Conservation (phyloP, 2,113 vertebrate species). For the Dascyllus trimaculatus region DNA sequence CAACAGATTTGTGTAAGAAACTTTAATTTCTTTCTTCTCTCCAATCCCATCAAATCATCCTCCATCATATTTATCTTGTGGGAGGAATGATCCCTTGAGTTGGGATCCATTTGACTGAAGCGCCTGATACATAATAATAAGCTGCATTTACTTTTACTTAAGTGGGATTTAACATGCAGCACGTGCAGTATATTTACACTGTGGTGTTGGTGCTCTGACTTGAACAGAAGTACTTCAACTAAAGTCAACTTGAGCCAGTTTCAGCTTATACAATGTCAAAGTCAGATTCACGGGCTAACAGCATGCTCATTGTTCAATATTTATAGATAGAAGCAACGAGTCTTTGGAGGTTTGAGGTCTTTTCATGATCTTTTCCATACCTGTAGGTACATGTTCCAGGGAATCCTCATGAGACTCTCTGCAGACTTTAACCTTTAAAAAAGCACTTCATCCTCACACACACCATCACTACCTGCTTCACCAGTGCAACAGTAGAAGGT, state of each 20-base stretch:
- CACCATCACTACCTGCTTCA: background rate
- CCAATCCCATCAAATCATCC: too few species aligned
- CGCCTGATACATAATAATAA: too few species aligned
- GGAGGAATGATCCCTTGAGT: too few species aligned
- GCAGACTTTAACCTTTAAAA: background rate
- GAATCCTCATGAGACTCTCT: background rate
- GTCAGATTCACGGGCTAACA: background rate
- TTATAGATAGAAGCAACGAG: background rate
- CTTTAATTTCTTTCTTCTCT: too few species aligned
- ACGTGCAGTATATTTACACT: too few species aligned
- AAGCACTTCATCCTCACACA: background rate
- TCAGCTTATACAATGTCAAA: background rate
- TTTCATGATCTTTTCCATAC: conserved; percentile 1
- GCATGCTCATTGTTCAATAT: background rate
- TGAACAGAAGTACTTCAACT: too few species aligned
- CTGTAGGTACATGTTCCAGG: conserved; percentile 9
- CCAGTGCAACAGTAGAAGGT: background rate
- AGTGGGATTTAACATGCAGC: too few species aligned
- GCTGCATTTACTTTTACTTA: too few species aligned
- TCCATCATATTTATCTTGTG: too few species aligned
- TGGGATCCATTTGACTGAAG: too few species aligned
- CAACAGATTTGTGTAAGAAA: too few species aligned
- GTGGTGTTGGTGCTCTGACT: too few species aligned
- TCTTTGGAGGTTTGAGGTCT: background rate
- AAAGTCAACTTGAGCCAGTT: background rate